These are phyloP conservation scores for Pitangus sulphuratus DNA, from an alignment of 2,797 vertebrate genomes.

Conservation along the genomic window DNA sequence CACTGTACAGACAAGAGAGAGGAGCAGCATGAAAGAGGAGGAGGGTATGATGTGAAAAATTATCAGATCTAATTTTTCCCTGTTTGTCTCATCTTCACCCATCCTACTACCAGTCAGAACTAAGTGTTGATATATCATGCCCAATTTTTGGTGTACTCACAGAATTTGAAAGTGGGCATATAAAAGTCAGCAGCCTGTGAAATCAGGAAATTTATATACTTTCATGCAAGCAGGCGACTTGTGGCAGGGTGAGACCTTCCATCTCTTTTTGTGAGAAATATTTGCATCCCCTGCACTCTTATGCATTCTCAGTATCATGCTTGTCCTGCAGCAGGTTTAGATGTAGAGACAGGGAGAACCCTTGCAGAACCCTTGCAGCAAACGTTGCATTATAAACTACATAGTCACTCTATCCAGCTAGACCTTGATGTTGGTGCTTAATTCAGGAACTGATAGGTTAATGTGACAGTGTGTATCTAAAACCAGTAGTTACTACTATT, in stretches of 20 bases:
- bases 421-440: neutral
- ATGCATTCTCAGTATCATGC: neutral
- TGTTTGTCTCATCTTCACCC: neutral
- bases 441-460: neutral
- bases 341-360: neutral
- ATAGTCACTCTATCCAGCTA: neutral
- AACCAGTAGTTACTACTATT: neutral
- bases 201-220: constrained; percentile 22
- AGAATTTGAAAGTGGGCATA: neutral
- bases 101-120: neutral
- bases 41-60: constrained; percentile 29
- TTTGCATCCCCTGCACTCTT: neutral
- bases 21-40: neutral
- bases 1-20: neutral
- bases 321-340: neutral
- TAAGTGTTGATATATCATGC: neutral
- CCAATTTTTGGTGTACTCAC: neutral
- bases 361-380: neutral
- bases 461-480: neutral
- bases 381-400: neutral
- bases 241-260: neutral
- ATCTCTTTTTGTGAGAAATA: neutral
- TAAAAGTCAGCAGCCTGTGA: neutral
- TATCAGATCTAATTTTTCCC: neutral
- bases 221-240: neutral